A percentile compares a stretch with the other conserved stretches of the same genome.
phyloP scores from a whole-genome alignment of 53 echinoderm and acorn worm genomes.

The Echinarachnius parma region DNA sequence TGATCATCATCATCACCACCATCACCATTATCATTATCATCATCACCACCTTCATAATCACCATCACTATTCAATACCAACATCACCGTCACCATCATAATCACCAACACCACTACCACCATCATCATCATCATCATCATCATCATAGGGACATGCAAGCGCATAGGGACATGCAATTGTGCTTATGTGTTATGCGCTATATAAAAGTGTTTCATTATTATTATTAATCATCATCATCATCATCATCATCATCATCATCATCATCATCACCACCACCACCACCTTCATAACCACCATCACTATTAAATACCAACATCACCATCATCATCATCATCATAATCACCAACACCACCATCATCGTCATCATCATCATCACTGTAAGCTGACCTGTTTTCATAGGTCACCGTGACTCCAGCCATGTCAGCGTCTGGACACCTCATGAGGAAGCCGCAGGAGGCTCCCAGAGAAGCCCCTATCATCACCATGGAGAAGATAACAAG shows the following conservation, averaged over 20 bases:
- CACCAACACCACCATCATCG: neutral
- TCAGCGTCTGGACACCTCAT: conserved; percentile 37
- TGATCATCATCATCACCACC: neutral
- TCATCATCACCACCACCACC: conserved; percentile 2
- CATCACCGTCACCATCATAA: neutral
- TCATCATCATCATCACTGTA: too few species aligned
- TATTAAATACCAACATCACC: neutral
- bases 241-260: conserved; percentile 12
- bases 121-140: conserved; percentile 9
- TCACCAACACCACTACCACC: conserved; percentile 5
- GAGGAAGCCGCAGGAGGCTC: conserved; percentile 23
- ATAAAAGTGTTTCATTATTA: too few species aligned
- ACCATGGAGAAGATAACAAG: conserved; percentile 48
- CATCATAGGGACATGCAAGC: neutral
- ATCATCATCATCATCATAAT: conserved; percentile 7
- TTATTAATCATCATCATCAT: conserved; percentile 24
- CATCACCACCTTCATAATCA: conserved; percentile 2
- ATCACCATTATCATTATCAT: neutral
- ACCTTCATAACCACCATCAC: neutral
- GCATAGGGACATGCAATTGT: too few species aligned
- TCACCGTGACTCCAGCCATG: conserved; percentile 51
- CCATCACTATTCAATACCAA: too few species aligned
- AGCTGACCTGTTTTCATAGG: conserved; percentile 30
- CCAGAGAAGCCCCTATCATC: neutral
- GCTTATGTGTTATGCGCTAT: too few species aligned